These are phyloP conservation scores for Melangyna quadrimaculata DNA, from an alignment of 2,888 invertebrate genomes.

Conservation along the genomic window DNA sequence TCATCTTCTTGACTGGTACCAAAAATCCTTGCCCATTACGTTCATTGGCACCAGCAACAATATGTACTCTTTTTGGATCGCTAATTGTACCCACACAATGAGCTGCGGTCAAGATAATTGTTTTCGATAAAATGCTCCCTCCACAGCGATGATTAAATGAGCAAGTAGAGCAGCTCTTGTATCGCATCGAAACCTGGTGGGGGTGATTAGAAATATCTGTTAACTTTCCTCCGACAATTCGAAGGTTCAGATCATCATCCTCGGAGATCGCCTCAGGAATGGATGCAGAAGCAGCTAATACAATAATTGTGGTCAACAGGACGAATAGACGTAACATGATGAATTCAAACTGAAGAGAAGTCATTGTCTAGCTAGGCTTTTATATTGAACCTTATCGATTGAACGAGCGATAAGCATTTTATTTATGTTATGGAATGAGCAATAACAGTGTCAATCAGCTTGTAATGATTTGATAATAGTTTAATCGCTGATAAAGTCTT, in stretches of 20 bases:
- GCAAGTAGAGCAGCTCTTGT: constrained; percentile 72
- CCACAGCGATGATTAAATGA: constrained; percentile 76
- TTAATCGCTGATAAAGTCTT: background rate
- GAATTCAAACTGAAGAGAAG: constrained; percentile 10
- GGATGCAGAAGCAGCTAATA: constrained; percentile 59
- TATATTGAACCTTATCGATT: constrained; percentile 30
- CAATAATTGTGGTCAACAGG: constrained; percentile 71
- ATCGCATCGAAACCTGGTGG: constrained; percentile 76
- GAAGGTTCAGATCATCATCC: constrained; percentile 57
- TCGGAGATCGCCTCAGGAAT: background rate
- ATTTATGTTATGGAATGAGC: background rate
- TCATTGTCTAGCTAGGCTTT: background rate
- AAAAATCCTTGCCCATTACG: constrained; percentile 81
- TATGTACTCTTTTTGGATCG: constrained; percentile 72
- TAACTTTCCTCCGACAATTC: constrained; percentile 77
- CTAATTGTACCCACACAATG: constrained; percentile 75
- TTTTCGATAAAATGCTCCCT: constrained; percentile 74
- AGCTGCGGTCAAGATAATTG: constrained; percentile 76
- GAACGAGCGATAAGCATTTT: background rate
- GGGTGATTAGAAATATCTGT: constrained; percentile 74
- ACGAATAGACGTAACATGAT: constrained; percentile 43
- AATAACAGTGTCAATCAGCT: constrained; percentile 7
- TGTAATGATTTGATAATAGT: background rate
- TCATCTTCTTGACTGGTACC: constrained; percentile 81
- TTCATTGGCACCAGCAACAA: constrained; percentile 83